Evolutionary conservation across 1,140 invertebrate genomes (phyloP), one percentile per base, ranked within the genome.

Genomic region (Pissodes strobi): DNA sequence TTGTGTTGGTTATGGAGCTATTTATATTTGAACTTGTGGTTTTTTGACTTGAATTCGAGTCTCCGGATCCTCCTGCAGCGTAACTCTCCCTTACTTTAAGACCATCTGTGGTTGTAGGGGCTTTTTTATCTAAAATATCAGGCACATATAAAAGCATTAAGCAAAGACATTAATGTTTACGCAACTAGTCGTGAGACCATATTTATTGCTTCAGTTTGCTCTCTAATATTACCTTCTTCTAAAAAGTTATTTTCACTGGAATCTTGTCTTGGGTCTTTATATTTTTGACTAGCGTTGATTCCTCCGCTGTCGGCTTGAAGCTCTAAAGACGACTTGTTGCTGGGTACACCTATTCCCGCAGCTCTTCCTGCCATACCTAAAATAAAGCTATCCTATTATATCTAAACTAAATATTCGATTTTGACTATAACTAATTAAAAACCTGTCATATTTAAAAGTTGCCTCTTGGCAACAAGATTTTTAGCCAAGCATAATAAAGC

Each of bases 361-460:
- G 91, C 91, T 66, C 91, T 82, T 0, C 92, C 92, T 0, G 92
- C 92, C 89, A 94, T 93, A 0, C 91, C 75, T 90, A 59, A 22
- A 25, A 43, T 6, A 6, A 12, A 4, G 4, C 12, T 4, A 30
- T 30, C 12, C 12, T 30, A 6, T 6, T 6, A 12, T 30, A 4
- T 30, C 27, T 30, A 6, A 6, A 30, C 12, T 30, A 6, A 6
- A 30, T 6, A 4, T 6, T 30, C 12, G 27, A 4, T 4, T 30
- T 30, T 30, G 27, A 4, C 12, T 30, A 12, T 30, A n/a, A n/a
- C n/a, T n/a, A n/a, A n/a, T n/a, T n/a, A n/a, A n/a, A n/a, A n/a
- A n/a, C n/a, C n/a, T n/a, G n/a, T n/a, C n/a, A n/a, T n/a, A n/a
- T n/a, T n/a, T n/a, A n/a, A n/a, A n/a, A n/a, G n/a, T n/a, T n/a